These are phyloP conservation scores for Protobothrops flavoviridis DNA, from an alignment of 2,113 vertebrate genomes.

Conservation along the genomic window DNA sequence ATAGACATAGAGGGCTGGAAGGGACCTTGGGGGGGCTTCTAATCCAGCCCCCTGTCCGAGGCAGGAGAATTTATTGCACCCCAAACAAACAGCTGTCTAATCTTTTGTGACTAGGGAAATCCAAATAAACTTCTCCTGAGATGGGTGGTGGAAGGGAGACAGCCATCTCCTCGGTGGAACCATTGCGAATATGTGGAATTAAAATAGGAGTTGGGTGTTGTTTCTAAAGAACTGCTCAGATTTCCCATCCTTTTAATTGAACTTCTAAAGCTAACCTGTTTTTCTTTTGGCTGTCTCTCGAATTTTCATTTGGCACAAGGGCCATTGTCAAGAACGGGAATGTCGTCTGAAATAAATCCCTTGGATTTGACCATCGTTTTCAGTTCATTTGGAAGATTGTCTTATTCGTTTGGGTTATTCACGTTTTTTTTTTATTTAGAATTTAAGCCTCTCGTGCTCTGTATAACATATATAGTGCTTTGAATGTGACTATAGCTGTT, in stretches of 20 bases:
- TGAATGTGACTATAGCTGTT: background rate
- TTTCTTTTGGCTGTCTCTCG: no score
- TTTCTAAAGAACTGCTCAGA: background rate
- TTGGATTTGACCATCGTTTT: background rate
- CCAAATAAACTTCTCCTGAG: background rate
- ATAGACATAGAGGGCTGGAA: no score
- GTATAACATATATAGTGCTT: background rate
- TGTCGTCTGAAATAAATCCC: background rate
- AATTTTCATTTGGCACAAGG: background rate
- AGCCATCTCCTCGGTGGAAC: background rate
- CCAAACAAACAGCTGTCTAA: background rate
- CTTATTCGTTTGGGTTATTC: background rate
- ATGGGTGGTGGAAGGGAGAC: background rate
- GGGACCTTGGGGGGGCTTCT: background rate
- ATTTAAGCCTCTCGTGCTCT: background rate
- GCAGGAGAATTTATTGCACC: background rate
- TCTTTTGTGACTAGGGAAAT: background rate
- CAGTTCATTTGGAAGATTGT: background rate
- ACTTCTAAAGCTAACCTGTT: background rate
- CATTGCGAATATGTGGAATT: background rate
- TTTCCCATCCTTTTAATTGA: background rate
- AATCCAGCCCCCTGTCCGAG: background rate
- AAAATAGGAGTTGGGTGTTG: no score
- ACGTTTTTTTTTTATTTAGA: background rate
- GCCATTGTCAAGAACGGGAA: background rate